These are phyloP conservation scores for rabbit (Oryctolagus cuniculus) DNA, from an alignment of 2,113 vertebrate species.

Conservation along the genomic window DNA sequence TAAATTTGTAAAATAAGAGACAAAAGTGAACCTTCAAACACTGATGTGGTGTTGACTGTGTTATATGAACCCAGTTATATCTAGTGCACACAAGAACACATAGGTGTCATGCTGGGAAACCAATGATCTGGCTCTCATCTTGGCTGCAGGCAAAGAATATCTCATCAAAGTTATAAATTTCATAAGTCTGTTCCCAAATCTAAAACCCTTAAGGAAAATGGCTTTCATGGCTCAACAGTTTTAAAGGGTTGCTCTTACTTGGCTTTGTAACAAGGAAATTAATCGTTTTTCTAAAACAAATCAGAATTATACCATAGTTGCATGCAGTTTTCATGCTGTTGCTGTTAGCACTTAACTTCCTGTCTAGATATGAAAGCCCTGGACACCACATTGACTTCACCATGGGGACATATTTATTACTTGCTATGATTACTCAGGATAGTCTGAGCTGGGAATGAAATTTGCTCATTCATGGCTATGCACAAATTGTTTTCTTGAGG, in stretches of 20 bases:
- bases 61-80: slow-evolving; percentile 95
- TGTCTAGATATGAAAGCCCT: slow-evolving; percentile 80
- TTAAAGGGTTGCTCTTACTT: slow-evolving; percentile 94
- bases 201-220: slow-evolving; percentile 94
- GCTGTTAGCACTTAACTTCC: slow-evolving; percentile 83
- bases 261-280: slow-evolving; percentile 95
- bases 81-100: slow-evolving; percentile 90
- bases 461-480: slow-evolving; percentile 75
- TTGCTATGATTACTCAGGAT: slow-evolving; percentile 72
- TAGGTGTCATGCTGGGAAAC: slow-evolving; percentile 94
- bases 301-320: slow-evolving; percentile 91
- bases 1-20: slow-evolving; percentile 89
- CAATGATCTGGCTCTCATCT: slow-evolving; percentile 92
- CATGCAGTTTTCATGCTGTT: slow-evolving; percentile 88
- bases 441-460: slow-evolving; percentile 77
- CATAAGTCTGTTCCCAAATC: slow-evolving; percentile 92
- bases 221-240: slow-evolving; percentile 93
- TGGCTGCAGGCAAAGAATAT: slow-evolving; percentile 93
- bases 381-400: slow-evolving; percentile 83
- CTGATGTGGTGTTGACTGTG: slow-evolving; percentile 91
- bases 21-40: slow-evolving; percentile 89
- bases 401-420: slow-evolving; percentile 86
- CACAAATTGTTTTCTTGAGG: slow-evolving; percentile 87
- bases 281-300: slow-evolving; percentile 96
- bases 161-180: slow-evolving; percentile 95